Percentiles rank a stretch among this genome's conserved stretches.
phyloP scores from a whole-genome alignment of 2,797 vertebrate species.

The Anguilla obscura region DNA sequence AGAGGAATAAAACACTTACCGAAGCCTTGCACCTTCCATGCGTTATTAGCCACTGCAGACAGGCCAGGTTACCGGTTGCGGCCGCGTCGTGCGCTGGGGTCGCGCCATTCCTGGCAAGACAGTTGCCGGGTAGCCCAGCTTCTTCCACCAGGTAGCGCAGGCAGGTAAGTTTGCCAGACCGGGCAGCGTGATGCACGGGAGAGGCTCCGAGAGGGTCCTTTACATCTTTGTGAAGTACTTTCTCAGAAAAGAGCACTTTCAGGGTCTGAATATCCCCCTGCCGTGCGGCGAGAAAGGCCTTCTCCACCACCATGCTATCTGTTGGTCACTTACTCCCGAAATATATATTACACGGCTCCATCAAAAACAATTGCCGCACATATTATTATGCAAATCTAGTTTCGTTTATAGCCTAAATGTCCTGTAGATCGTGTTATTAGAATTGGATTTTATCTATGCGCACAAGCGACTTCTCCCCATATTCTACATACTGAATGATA shows the following conservation, averaged over 20 bases:
- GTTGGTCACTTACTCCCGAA: slow-evolving; percentile 30
- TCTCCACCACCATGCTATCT: slow-evolving; percentile 78
- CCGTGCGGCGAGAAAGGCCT: slow-evolving; percentile 80
- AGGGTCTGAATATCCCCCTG: slow-evolving; percentile 84
- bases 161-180: slow-evolving; percentile 83
- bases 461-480: not conserved
- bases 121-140: slow-evolving; percentile 71
- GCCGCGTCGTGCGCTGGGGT: slow-evolving; percentile 92
- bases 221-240: slow-evolving; percentile 69
- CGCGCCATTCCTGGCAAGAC: slow-evolving; percentile 87
- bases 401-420: not conserved
- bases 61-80: slow-evolving; percentile 90
- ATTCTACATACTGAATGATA: not conserved
- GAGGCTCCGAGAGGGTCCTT: slow-evolving; percentile 85
- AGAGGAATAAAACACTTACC: slow-evolving; percentile 67
- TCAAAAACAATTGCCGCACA: slow-evolving; percentile 7
- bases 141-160: slow-evolving; percentile 89
- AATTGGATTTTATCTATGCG: not conserved
- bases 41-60: slow-evolving; percentile 90
- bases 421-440: not conserved
- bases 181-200: slow-evolving; percentile 87
- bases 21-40: slow-evolving; percentile 81
- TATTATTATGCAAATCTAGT: not conserved
- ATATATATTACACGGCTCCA: slow-evolving; percentile 52
- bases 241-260: slow-evolving; percentile 70